These are phyloP conservation scores for Poeciliopsis paucimaculata DNA, from an alignment of 2,797 vertebrate genomes.

Conservation along the genomic window DNA sequence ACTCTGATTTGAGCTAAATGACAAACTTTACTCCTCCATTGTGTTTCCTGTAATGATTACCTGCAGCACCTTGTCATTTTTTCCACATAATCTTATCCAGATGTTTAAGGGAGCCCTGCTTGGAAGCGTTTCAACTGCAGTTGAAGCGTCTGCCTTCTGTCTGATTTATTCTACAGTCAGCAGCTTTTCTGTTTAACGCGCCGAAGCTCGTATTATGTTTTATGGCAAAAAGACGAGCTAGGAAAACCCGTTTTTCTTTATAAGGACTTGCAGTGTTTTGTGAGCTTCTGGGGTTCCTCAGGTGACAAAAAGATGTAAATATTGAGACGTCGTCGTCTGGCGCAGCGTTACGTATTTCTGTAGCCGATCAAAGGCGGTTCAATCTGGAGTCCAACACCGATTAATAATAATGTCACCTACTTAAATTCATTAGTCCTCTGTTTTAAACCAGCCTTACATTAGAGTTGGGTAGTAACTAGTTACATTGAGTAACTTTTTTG, in stretches of 20 bases:
- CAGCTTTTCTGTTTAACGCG: background rate
- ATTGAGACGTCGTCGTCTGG: background rate
- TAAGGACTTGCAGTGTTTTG: constrained; percentile 3
- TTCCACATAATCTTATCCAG: background rate
- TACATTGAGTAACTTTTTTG: too few species aligned
- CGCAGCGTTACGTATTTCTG: background rate
- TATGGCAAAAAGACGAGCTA: background rate
- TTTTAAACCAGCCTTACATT: background rate
- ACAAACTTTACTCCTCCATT: background rate
- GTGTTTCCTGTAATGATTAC: background rate
- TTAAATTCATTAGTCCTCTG: background rate
- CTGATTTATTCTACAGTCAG: background rate
- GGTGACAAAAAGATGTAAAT: background rate
- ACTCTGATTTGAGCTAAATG: background rate
- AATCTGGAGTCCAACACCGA: background rate
- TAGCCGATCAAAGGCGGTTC: background rate
- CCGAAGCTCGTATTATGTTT: background rate
- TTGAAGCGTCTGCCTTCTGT: background rate
- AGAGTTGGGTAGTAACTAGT: too few species aligned
- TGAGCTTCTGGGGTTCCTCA: background rate
- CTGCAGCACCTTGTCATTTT: background rate
- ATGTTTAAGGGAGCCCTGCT: background rate
- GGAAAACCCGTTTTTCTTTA: background rate
- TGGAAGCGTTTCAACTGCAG: background rate
- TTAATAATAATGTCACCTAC: background rate